phyloP scores from a whole-genome alignment of 2,888 invertebrate genomes.

The Heliconius aoede region DNA sequence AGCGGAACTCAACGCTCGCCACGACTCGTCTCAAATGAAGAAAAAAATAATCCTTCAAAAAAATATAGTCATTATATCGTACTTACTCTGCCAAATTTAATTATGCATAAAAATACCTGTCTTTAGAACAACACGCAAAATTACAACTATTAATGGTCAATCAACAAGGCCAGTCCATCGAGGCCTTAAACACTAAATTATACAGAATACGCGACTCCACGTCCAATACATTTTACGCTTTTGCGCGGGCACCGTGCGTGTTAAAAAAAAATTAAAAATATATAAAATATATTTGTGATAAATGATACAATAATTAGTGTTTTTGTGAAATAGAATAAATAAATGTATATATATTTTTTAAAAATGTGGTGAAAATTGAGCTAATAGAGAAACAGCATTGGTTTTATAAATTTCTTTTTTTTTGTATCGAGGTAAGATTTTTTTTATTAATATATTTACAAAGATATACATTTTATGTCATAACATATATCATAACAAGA shows the following conservation, averaged over 20 bases:
- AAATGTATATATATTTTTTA: too few species aligned
- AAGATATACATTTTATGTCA: background rate
- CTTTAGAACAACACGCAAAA: constrained; percentile 39
- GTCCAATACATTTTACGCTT: constrained; percentile 56
- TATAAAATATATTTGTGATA: background rate
- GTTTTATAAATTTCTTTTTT: background rate
- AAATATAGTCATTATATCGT: background rate
- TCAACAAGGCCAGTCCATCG: constrained; percentile 59
- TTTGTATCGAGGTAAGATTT: constrained; percentile 5
- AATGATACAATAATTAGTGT: background rate
- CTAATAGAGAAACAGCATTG: background rate
- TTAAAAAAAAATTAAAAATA: constrained; percentile 29
- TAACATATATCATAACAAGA: too few species aligned
- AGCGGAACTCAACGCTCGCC: too few species aligned
- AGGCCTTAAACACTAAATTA: constrained; percentile 60
- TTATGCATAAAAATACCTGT: constrained; percentile 7
- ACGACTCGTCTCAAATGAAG: background rate
- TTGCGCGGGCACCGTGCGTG: constrained; percentile 55
- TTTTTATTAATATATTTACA: background rate
- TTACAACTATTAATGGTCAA: constrained; percentile 53
- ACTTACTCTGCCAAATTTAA: background rate
- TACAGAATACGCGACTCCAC: constrained; percentile 57
- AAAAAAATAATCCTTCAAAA: background rate
- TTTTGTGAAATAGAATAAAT: constrained; percentile 11
- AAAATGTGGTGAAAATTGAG: background rate